A percentile compares a stretch with the other conserved stretches of the same genome.
phyloP scores from a whole-genome alignment of 2,888 invertebrate genomes.

The Hofmannophila pseudospretella region DNA sequence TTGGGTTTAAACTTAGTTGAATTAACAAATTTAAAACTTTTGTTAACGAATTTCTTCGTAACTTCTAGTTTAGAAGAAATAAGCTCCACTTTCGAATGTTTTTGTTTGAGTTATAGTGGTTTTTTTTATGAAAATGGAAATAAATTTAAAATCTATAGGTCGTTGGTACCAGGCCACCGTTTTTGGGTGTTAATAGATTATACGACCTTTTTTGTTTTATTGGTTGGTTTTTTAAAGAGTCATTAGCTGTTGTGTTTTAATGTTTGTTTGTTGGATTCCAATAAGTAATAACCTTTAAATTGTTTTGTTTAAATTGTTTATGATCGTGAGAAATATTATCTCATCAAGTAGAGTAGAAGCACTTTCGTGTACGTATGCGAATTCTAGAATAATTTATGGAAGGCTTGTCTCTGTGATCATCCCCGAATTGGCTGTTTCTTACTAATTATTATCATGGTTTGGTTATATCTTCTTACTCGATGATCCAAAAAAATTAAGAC shows the following conservation, averaged over 20 bases:
- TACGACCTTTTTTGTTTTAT: slow-evolving; percentile 23
- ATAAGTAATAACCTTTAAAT: slow-evolving; percentile 1
- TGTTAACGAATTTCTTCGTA: neutral
- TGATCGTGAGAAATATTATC: slow-evolving; percentile 1
- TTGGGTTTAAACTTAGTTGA: slow-evolving; percentile 2
- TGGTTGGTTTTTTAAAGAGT: slow-evolving; percentile 20
- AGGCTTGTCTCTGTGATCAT: no score
- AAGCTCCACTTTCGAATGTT: neutral
- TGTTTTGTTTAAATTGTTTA: slow-evolving; percentile 1
- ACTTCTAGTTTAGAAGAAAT: neutral
- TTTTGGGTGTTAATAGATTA: slow-evolving; percentile 69
- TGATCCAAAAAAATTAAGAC: no score
- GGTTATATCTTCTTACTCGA: no score
- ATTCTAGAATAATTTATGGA: no score
- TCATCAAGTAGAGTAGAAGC: no score
- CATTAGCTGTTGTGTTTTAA: slow-evolving; percentile 23
- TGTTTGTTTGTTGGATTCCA: slow-evolving; percentile 4
- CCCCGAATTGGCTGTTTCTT: no score
- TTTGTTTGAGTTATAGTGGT: slow-evolving; percentile 10
- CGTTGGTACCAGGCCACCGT: slow-evolving; percentile 51
- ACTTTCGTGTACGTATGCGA: no score
- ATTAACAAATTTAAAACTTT: neutral
- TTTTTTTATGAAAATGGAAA: slow-evolving; percentile 40
- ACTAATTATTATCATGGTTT: no score
- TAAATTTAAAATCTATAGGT: slow-evolving; percentile 64